Base-by-base conservation (phyloP, 2,888 invertebrate species). In the Callimorpha dominula region DNA sequence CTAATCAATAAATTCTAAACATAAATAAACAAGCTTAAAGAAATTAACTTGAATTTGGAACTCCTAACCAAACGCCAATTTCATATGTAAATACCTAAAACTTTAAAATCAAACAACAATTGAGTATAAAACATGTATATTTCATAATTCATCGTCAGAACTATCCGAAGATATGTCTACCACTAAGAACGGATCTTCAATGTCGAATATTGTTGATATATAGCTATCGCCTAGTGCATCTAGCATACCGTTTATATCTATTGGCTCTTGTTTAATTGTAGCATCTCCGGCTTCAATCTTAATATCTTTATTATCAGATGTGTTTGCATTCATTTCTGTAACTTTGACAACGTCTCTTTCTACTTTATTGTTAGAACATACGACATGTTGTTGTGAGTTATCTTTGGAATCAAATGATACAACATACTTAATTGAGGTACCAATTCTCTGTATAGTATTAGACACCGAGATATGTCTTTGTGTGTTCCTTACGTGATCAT, bases 141-240 rank as follows among this genome's bases (percentile, higher is more conserved):
- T 85, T 73, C 70, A 79, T 40, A 85, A 86, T 43, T 90, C 90
- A 54, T 90, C 90, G 64, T 90, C 90, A 54, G 65, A 81, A 67
- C 85, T 89, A 43, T 93, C 92, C 0, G 91, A 91, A 20, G 92
- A 93, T 71, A 94, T 92, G 62, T 94, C 93, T 54, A 94, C 87
- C 6, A 90, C 83, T 65, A 93, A 74, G 20, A 90, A 90, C 1
- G 93, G 92, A 73, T 93, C 92, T 81, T 90, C 88, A 31, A 93
- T 85, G 74, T 90, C 89, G 57, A 90, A 79, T 52, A 92, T 79
- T 8, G 87, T 82, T 6, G 85, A 76, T 57, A 86, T 86, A 75
- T 80, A 91, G n/a, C 84, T 74, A 70, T 87, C 82, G 0, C 92
- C 92, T 15, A 92, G 78, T 5, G 85, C 82, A 31, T 87, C 80